Base-by-base conservation (phyloP, 2,797 vertebrate genomes). In the Yasuhikotakia modesta region DNA sequence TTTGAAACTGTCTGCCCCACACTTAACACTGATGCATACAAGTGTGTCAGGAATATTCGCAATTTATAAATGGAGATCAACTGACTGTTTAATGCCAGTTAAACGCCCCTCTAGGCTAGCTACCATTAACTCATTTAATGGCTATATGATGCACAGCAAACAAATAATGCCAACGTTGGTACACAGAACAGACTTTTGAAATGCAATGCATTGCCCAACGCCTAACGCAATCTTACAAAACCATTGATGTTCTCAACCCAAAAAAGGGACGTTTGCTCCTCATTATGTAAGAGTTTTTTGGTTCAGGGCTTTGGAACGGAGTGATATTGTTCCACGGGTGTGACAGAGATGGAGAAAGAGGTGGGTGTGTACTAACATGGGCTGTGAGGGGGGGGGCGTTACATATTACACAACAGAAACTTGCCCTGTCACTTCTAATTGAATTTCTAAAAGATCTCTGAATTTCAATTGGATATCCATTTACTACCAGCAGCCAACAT, bases 201-300 rank as follows among this genome's bases (percentile, higher is more conserved):
- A 66, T 81, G 75, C 60, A 63, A n/a, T 30, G 76, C 70, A 16
- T 71, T 64, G 53, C 10, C 61, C 55, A 58, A 4, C 22, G 53
- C 17, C 13, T 3, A 22, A 58, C 14, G 22, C 22, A 78, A 71
- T 52, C 85, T 88, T 78, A 79, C 64, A 83, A 84, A 87, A 69
- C 75, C 70, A 82, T 63, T 68, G 61, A 80, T 72, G 83, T 80
- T 74, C 39, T 46, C 22, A 64, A 43, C 65, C 70, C 73, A 83
- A 88, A 89, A 27, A 78, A 64, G 16, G 27, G 76, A 81, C 6
- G 16, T 45, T 67, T 83, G 70, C 53, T 75, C 43, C 22, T 39
- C 16, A 70, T 86, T 89, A 81, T 73, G 72, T 83, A 89, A 89
- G 30, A 63, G 48, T 53, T 82, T 1, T 52, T 73, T 72, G 53